A percentile compares a stretch with the other conserved stretches of the same genome.
These are phyloP conservation scores for Rhagoletis zephyria DNA, from an alignment of 1,140 invertebrate genomes.

Conservation along the genomic window DNA sequence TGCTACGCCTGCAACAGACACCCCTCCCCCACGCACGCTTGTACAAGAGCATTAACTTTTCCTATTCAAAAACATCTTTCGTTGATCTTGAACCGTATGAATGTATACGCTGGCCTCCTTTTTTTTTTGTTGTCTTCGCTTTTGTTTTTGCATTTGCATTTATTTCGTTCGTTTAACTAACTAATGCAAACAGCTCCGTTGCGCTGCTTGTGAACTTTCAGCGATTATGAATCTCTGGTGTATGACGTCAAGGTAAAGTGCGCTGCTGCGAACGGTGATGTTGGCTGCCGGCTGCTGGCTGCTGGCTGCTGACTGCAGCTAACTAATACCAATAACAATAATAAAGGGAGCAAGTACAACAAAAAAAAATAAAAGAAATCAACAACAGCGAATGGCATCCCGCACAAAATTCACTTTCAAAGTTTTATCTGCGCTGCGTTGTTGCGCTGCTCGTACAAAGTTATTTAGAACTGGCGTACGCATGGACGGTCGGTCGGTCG, in stretches of 20 bases:
- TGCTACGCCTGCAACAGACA: background rate
- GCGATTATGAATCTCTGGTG: constrained; percentile 43
- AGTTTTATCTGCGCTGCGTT: constrained; percentile 5
- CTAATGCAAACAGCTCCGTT: constrained; percentile 10
- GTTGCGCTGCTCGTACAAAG: background rate
- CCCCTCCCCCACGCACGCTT: background rate
- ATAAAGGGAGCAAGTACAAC: background rate
- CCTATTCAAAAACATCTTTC: background rate
- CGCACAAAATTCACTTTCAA: constrained; percentile 12
- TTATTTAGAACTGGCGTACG: background rate
- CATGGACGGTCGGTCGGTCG: background rate
- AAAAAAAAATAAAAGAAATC: too few relatives aligned
- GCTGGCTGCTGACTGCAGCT: background rate
- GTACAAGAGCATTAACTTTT: background rate
- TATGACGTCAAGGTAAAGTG: constrained; percentile 35
- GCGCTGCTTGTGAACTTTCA: background rate
- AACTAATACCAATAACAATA: constrained; percentile 27
- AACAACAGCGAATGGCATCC: background rate
- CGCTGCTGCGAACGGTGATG: background rate
- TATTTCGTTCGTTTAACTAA: background rate
- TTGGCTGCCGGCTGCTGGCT: background rate
- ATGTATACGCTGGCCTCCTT: background rate
- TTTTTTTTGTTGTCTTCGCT: background rate
- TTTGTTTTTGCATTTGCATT: background rate
- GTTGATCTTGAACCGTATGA: constrained; percentile 25